Percentiles rank a stretch among this genome's conserved stretches.
phyloP scores from a whole-genome alignment of 2,797 vertebrate genomes.

The Cercopithecus hamlyni region DNA sequence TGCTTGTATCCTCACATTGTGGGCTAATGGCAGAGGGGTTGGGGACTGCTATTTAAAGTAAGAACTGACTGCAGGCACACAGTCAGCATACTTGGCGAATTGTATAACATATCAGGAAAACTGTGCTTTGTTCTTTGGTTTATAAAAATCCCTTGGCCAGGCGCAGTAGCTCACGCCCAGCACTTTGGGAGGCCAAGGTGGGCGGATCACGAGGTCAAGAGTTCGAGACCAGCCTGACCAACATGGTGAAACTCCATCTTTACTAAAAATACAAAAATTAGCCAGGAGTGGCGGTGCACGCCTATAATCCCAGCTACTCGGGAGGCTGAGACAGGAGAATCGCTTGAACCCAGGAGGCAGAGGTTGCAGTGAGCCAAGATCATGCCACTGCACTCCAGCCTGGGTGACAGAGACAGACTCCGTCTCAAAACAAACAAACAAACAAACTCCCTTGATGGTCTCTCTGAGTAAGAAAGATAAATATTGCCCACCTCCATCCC shows the following conservation, averaged over 20 bases:
- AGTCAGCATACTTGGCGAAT: background rate
- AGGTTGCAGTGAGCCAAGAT: background rate
- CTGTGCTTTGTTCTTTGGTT: background rate
- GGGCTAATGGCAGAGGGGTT: background rate
- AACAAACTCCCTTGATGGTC: background rate
- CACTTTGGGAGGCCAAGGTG: background rate
- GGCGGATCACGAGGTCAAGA: background rate
- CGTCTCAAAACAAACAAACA: background rate
- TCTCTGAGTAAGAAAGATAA: background rate
- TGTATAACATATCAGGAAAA: background rate
- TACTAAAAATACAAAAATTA: background rate
- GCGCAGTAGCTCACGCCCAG: background rate
- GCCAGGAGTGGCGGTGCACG: accelerated
- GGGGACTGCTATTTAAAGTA: background rate
- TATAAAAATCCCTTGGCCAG: background rate
- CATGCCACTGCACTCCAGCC: background rate
- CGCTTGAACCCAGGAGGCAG: background rate
- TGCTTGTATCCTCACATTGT: background rate
- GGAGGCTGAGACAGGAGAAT: background rate
- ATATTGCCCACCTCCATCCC: background rate
- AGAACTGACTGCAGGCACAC: background rate
- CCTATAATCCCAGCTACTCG: background rate
- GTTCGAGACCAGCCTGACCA: background rate
- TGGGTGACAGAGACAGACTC: background rate
- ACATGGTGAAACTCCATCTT: background rate